Conservation (phyloP, 2,113 vertebrate species). For the Colaptes auratus region DNA sequence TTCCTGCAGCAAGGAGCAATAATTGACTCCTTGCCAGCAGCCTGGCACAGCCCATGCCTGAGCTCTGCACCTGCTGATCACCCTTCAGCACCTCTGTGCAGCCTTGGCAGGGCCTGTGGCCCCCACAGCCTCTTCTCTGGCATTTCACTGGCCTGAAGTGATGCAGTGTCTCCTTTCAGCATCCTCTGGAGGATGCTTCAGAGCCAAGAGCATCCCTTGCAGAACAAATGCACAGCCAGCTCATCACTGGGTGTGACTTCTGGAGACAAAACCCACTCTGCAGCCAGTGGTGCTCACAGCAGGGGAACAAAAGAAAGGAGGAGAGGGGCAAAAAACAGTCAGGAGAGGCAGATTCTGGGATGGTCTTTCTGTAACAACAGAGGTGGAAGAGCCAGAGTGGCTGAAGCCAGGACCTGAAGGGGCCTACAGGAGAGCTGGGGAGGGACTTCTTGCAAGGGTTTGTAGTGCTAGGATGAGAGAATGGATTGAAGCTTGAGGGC, state of each 20-base stretch:
- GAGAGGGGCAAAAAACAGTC: background rate
- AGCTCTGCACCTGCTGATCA: background rate
- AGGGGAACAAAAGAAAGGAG: background rate
- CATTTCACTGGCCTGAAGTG: background rate
- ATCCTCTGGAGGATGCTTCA: background rate
- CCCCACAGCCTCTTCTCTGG: background rate
- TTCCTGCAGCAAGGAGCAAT: background rate
- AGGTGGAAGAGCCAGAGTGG: background rate
- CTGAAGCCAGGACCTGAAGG: too few relatives aligned
- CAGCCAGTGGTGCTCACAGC: background rate
- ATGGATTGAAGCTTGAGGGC: too few relatives aligned
- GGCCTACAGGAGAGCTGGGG: too few relatives aligned
- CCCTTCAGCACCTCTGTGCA: background rate
- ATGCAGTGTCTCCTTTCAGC: background rate
- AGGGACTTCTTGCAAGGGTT: too few relatives aligned
- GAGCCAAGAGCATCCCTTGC: background rate
- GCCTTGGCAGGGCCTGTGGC: background rate
- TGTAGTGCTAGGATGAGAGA: too few relatives aligned
- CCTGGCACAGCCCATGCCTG: background rate
- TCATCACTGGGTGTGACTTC: background rate
- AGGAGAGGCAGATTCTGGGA: background rate
- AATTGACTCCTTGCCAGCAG: background rate
- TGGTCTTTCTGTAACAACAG: background rate
- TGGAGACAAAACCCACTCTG: background rate
- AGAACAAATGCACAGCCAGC: background rate